A percentile compares a stretch with the other conserved stretches of the same genome.
Conservation (phyloP, 2,888 invertebrate genomes). For the Odontocolon sp. region DNA sequence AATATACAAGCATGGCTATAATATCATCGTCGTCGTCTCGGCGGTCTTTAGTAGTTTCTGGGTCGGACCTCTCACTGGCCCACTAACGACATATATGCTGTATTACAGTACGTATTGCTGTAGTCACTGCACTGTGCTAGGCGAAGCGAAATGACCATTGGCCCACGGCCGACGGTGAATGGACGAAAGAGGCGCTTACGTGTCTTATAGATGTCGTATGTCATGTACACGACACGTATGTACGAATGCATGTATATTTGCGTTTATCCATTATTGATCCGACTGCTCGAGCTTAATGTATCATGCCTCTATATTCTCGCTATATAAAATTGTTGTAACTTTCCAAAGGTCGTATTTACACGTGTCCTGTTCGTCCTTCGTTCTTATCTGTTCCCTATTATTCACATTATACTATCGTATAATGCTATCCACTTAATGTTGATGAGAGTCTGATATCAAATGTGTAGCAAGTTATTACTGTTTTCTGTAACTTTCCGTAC, state of each 20-base stretch:
- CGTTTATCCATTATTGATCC: constrained; percentile 42
- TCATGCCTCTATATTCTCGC: background rate
- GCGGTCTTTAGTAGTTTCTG: constrained; percentile 50
- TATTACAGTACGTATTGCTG: constrained; percentile 12
- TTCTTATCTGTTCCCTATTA: constrained; percentile 22
- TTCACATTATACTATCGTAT: background rate
- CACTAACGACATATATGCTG: constrained; percentile 53
- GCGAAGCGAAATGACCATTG: constrained; percentile 63
- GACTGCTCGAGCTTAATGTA: constrained; percentile 21
- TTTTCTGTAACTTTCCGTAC: too few relatives aligned
- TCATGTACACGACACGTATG: background rate
- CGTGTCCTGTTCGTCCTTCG: constrained; percentile 21
- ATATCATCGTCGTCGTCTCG: constrained; percentile 46
- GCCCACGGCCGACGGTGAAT: constrained; percentile 60
- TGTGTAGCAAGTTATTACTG: too few relatives aligned
- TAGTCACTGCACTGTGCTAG: background rate
- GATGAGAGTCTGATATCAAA: too few relatives aligned
- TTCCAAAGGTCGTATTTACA: background rate
- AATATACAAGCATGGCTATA: background rate
- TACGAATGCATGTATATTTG: too few relatives aligned
- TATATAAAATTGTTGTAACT: background rate
- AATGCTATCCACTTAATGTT: too few relatives aligned
- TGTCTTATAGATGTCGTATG: background rate
- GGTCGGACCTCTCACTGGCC: constrained; percentile 73
- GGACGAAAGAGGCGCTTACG: constrained; percentile 48